Evolutionary conservation across 2,113 vertebrate genomes (phyloP), one percentile per base, ranked within the genome.

Genomic region (Myrmophylax atrothorax): DNA sequence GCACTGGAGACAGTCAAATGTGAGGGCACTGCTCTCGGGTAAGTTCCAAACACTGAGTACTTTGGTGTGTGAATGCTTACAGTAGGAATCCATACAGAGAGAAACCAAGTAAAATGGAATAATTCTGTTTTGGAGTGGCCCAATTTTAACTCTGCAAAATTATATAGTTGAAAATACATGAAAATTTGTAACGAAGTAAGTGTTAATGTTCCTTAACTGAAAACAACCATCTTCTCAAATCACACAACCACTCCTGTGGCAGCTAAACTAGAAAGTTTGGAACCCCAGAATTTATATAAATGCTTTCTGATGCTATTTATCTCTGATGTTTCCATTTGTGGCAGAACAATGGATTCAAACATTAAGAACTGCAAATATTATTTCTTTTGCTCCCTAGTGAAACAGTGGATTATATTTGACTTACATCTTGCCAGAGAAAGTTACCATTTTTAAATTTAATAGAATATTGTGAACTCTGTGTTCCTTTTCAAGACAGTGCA

Each of bases 1-100:
- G 50, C 22, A 77, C 14, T 40, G 18, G 33, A 58, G 37, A 66
- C 2, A 3, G 42, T 46, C 50, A 31, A 24, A 67, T 0, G 0
- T 22, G 18, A 78, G 28, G 28, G n/a, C 20, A 19, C 4, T 0
- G 0, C 49, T 56, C 38, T 16, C 6, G 7, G 1, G 2, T 2
- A 37, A 67, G 18, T 14, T 68, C 31, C 80, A 90, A 74, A 64
- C 2, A 1, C 4, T 3, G 3, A 81, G 16, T 7, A 16, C 7
- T 85, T 38, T 1, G 0, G 9, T 6, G 5, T 17, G 14, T 9
- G 31, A 33, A 44, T 2, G 2, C 18, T 67, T 55, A 49, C 15
- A 76, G 38, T 4, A 59, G 46, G 29, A 76, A 80, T 15, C 12
- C 49, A 38, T 3, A 23, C 0, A 60, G 8, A 83, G 15, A 52